A percentile compares a stretch with the other conserved stretches of the same genome.
These are phyloP conservation scores for Hanleya hanleyi DNA, from an alignment of 2,888 invertebrate genomes.

Conservation along the genomic window DNA sequence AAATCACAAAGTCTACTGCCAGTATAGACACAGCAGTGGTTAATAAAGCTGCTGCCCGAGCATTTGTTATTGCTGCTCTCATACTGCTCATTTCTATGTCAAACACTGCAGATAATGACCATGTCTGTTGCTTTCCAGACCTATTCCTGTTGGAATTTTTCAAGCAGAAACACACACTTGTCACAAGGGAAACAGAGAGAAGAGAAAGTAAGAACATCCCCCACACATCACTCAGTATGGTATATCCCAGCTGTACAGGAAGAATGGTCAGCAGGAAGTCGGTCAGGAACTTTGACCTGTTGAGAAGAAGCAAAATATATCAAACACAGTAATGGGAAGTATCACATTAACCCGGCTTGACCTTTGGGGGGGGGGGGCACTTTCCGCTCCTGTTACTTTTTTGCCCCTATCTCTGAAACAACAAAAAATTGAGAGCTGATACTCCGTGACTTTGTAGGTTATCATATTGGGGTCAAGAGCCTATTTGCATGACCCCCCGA, in stretches of 20 bases:
- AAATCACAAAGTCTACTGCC: conserved; percentile 93
- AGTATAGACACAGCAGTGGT: conserved; percentile 82
- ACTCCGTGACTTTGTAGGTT: too few species aligned
- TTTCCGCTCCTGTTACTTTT: too few species aligned
- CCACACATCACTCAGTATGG: conserved; percentile 40
- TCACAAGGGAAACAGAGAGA: neutral
- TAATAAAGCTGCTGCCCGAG: conserved; percentile 60
- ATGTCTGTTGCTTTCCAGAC: neutral
- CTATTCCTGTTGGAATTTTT: neutral
- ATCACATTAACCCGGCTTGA: neutral
- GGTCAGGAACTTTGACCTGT: conserved; percentile 41
- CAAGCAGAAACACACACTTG: too few species aligned
- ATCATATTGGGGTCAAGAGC: too few species aligned
- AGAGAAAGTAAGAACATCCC: conserved; percentile 15
- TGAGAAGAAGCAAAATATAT: conserved; percentile 16
- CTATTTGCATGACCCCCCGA: too few species aligned
- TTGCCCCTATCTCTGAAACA: too few species aligned
- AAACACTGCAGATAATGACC: neutral
- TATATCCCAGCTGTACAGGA: conserved; percentile 48
- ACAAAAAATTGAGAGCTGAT: too few species aligned
- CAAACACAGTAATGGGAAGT: neutral
- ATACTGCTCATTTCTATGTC: conserved; percentile 36
- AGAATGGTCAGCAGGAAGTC: conserved; percentile 55
- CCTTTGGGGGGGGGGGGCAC: too few species aligned
- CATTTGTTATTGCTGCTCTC: conserved; percentile 60